phyloP scores from a whole-genome alignment of 2,113 vertebrate genomes.

The Thunnus thynnus region DNA sequence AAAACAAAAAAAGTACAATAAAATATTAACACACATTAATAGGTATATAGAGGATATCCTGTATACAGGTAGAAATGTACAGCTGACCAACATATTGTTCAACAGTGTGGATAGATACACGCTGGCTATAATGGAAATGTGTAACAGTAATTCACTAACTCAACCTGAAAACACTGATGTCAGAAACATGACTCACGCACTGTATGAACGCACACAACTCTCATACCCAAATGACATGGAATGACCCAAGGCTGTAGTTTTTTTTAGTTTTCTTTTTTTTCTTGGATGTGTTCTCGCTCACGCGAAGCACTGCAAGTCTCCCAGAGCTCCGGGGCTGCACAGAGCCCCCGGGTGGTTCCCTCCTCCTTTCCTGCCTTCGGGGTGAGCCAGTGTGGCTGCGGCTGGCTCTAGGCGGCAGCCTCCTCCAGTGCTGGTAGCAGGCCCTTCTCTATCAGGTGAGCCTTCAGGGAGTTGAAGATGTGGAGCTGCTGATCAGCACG shows the following conservation, averaged over 20 bases:
- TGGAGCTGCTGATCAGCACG: conserved; percentile 95
- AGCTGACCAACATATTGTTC: conserved; percentile 56
- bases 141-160: conserved; percentile 62
- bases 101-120: conserved; percentile 63
- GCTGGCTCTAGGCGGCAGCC: conserved; percentile 62
- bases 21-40: conserved; percentile 75
- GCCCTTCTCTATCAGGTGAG: conserved; percentile 92
- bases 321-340: conserved; percentile 29
- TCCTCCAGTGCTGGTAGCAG: conserved; percentile 86
- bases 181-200: conserved; percentile 51
- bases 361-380: conserved; percentile 11
- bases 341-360: conserved; percentile 30
- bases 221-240: conserved; percentile 71
- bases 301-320: conserved; percentile 17
- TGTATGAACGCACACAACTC: conserved; percentile 50
- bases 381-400: background rate
- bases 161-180: conserved; percentile 67
- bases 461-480: conserved; percentile 95
- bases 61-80: conserved; percentile 65
- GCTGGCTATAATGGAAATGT: conserved; percentile 53
- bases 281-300: conserved; percentile 23
- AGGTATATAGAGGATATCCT: conserved; percentile 60
- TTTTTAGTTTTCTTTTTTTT: conserved; percentile 28
- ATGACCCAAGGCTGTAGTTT: conserved; percentile 73
- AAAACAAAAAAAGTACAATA: conserved; percentile 61